Evolutionary conservation across 2,797 vertebrate species (phyloP).

Genomic region (Phalanger gymnotis): DNA sequence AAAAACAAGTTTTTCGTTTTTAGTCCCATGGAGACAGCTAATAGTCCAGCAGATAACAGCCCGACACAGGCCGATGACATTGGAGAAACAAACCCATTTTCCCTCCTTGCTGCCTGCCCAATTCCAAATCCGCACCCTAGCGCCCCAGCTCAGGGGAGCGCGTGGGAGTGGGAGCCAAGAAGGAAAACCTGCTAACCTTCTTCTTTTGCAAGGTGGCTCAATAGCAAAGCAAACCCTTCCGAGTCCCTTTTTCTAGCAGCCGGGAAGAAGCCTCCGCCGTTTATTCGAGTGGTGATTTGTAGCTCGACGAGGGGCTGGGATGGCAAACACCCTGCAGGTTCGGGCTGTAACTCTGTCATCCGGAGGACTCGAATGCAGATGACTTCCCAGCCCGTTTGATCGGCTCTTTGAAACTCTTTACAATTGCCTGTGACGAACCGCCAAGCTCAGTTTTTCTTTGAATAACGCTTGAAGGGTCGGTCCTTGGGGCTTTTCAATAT

Average conservation of each 20-base stretch:
- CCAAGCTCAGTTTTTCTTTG: conserved; percentile 83
- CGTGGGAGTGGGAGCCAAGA: conserved; percentile 56
- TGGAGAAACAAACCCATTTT: not conserved
- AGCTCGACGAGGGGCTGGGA: conserved; percentile 83
- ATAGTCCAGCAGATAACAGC: not conserved
- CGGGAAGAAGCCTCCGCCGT: conserved; percentile 83
- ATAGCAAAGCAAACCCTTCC: conserved; percentile 84
- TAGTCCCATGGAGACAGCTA: not conserved
- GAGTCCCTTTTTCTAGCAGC: conserved; percentile 82
- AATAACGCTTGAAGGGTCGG: conserved; percentile 87
- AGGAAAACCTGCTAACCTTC: conserved; percentile 55
- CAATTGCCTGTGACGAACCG: conserved; percentile 90
- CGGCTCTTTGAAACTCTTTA: conserved; percentile 88
- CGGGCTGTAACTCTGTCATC: conserved; percentile 85
- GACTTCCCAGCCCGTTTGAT: conserved; percentile 88
- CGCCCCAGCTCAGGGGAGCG: not conserved
- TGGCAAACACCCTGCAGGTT: conserved; percentile 88
- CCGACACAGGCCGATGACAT: not conserved
- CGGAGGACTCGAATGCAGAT: conserved; percentile 88
- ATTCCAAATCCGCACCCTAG: not conserved
- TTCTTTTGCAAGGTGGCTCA: conserved; percentile 81
- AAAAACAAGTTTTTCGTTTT: not conserved
- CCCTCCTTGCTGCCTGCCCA: not conserved
- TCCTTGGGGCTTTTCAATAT: conserved; percentile 86
- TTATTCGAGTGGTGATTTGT: conserved; percentile 87